A percentile compares a stretch with the other conserved stretches of the same genome.
Evolutionary conservation across 1,140 invertebrate genomes (phyloP).

Genomic region (Lysiphlebus fabarum): DNA sequence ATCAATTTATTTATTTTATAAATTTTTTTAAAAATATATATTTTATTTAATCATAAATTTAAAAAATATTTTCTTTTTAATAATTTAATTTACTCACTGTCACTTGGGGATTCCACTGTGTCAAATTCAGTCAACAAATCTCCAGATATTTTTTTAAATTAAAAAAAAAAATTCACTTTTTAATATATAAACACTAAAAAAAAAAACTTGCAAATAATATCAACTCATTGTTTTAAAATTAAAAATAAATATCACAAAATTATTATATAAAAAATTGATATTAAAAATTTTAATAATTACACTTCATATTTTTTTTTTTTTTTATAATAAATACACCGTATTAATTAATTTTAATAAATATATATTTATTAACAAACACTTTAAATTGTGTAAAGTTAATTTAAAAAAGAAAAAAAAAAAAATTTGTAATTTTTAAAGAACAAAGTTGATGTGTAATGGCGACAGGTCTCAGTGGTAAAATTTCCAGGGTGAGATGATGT

Average conservation of each 20-base stretch:
- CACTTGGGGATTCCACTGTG: constrained; percentile 34
- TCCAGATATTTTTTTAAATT: constrained; percentile 12
- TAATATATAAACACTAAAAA: constrained; percentile 1
- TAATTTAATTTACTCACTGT: too few species aligned
- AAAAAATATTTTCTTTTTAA: too few species aligned
- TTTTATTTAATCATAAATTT: too few species aligned
- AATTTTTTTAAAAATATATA: background rate
- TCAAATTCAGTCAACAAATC: constrained; percentile 36
- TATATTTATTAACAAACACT: background rate
- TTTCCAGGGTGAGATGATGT: constrained; percentile 32
- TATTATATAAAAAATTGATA: too few species aligned
- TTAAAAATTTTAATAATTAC: background rate
- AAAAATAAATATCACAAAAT: constrained; percentile 1
- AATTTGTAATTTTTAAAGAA: too few species aligned
- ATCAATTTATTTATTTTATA: constrained; percentile 6
- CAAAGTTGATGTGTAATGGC: constrained; percentile 14
- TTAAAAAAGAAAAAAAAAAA: too few species aligned
- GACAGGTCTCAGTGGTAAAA: constrained; percentile 23
- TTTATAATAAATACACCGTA: too few species aligned
- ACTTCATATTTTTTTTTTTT: too few species aligned
- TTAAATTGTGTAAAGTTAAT: too few species aligned
- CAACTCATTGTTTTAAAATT: background rate
- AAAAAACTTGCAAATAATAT: background rate
- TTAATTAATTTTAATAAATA: background rate
- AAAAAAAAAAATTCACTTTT: constrained; percentile 4